Evolutionary conservation across 2,888 invertebrate genomes (phyloP).

Genomic region (Trissolcus brochymenae): DNA sequence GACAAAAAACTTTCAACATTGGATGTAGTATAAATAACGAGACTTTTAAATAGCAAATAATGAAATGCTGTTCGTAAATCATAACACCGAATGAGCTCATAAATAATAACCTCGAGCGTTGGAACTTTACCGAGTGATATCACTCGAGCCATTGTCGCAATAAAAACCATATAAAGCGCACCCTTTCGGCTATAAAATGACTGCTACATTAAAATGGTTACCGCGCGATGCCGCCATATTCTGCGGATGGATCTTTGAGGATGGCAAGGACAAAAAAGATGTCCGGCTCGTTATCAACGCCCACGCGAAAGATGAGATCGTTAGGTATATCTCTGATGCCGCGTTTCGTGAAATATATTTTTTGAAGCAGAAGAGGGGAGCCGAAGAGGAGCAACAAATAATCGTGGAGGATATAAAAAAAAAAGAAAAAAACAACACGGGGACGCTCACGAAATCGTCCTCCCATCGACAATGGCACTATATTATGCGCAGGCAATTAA

Average conservation of each 20-base stretch:
- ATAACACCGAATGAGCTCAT: slow-evolving; percentile 28
- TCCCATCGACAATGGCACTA: slow-evolving; percentile 64
- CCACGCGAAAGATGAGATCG: slow-evolving; percentile 48
- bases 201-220: slow-evolving; percentile 42
- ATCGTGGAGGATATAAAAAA: slow-evolving; percentile 26
- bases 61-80: slow-evolving; percentile 1
- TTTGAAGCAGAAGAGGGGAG: slow-evolving; percentile 26
- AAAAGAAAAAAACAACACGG: slow-evolving; percentile 45
- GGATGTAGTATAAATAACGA: no score
- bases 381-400: slow-evolving; percentile 32
- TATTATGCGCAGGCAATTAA: slow-evolving; percentile 66
- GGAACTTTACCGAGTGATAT: slow-evolving; percentile 24
- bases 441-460: slow-evolving; percentile 63
- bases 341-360: slow-evolving; percentile 46
- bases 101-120: slow-evolving; percentile 28
- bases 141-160: slow-evolving; percentile 36
- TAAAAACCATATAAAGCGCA: slow-evolving; percentile 44
- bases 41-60: no score
- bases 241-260: not conserved
- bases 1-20: not conserved
- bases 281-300: slow-evolving; percentile 48
- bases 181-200: slow-evolving; percentile 46
- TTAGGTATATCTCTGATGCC: slow-evolving; percentile 34
- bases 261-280: slow-evolving; percentile 10
- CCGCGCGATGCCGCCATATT: slow-evolving; percentile 33